Evolutionary conservation across 1,140 invertebrate genomes (phyloP).

Genomic region (Apis cerana): DNA sequence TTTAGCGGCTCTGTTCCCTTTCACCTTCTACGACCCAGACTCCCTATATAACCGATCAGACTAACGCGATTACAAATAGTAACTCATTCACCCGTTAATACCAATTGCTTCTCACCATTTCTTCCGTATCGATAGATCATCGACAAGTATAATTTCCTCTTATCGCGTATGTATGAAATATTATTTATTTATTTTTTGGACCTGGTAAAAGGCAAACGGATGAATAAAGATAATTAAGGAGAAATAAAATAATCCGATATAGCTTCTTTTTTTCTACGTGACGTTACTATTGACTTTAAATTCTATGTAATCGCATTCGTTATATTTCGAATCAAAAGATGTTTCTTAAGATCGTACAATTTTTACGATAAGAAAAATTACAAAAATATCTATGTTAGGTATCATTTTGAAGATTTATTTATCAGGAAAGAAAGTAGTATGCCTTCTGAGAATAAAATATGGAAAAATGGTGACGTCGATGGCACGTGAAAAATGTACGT

Average conservation of each 20-base stretch:
- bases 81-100: slow-evolving; percentile 67
- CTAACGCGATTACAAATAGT: slow-evolving; percentile 74
- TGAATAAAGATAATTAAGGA: neutral
- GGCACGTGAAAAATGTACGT: slow-evolving; percentile 66
- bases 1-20: slow-evolving; percentile 68
- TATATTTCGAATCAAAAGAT: too few species aligned
- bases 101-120: slow-evolving; percentile 45
- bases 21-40: slow-evolving; percentile 61
- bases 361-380: too few species aligned
- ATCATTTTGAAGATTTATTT: slow-evolving; percentile 33
- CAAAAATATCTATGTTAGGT: too few species aligned
- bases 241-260: too few species aligned
- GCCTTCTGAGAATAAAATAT: slow-evolving; percentile 62
- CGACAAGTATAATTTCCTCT: slow-evolving; percentile 20
- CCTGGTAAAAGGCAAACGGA: too few species aligned
- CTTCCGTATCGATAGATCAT: slow-evolving; percentile 56
- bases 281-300: too few species aligned
- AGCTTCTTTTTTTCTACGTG: too few species aligned
- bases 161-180: too few species aligned
- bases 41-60: slow-evolving; percentile 71
- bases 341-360: too few species aligned
- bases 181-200: too few species aligned
- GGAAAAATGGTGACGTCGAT: slow-evolving; percentile 56
- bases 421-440: slow-evolving; percentile 38
- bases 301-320: too few species aligned